Percentiles rank a stretch among this genome's conserved stretches.
These are phyloP conservation scores for Dicyrtomina minuta DNA, from an alignment of 2,888 invertebrate genomes.

Conservation along the genomic window DNA sequence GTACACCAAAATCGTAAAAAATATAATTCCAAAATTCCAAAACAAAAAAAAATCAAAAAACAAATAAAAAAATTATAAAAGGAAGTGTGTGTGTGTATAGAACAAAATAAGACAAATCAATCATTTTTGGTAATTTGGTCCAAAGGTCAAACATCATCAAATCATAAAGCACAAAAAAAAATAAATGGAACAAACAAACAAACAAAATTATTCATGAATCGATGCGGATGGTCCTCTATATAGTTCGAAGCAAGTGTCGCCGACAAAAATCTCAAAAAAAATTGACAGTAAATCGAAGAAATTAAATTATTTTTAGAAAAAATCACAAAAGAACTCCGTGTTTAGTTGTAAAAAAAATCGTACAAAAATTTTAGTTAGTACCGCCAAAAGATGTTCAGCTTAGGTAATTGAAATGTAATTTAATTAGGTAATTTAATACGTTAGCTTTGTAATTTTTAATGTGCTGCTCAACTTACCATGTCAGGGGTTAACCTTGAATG, in stretches of 20 bases:
- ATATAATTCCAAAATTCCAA: constrained; percentile 20
- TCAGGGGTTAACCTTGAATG: constrained; percentile 73
- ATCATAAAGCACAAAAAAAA: neutral
- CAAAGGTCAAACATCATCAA: neutral
- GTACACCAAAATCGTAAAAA: constrained; percentile 23
- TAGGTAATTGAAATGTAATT: neutral
- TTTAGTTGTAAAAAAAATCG: neutral
- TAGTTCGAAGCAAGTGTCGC: no score
- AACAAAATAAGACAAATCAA: no score
- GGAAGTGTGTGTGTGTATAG: no score
- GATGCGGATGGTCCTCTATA: no score
- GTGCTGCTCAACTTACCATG: constrained; percentile 65
- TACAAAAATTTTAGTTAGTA: neutral
- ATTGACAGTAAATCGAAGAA: neutral
- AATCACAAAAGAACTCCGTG: neutral
- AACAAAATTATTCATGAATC: neutral
- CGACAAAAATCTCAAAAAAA: neutral
- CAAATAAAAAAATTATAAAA: constrained; percentile 15
- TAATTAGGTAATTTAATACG: neutral
- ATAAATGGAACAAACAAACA: neutral
- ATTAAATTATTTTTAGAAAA: neutral
- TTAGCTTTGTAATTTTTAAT: neutral
- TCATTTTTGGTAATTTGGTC: neutral
- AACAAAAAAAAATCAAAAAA: constrained; percentile 16
- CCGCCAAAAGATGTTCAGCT: no score